Evolutionary conservation across 2,888 invertebrate genomes (phyloP).

Genomic region (Hirtodrosophila trivittata): DNA sequence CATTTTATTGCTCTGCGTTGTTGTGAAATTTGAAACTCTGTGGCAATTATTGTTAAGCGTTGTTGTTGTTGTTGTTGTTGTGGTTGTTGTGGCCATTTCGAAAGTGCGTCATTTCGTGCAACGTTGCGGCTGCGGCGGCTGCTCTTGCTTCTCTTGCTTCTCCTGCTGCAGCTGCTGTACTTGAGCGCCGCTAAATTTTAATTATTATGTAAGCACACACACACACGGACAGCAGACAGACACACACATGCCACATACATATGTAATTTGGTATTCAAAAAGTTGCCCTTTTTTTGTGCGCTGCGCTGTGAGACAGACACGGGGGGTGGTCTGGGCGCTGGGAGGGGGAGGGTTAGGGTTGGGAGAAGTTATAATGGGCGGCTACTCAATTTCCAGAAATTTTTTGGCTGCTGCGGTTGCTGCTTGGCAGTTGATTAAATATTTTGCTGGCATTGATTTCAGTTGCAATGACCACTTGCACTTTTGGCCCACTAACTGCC

Average conservation of each 20-base stretch:
- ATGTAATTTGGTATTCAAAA: constrained; percentile 49
- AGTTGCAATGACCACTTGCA: constrained; percentile 41
- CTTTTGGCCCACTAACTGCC: constrained; percentile 43
- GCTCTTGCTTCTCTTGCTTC: constrained; percentile 9
- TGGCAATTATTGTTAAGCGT: background rate
- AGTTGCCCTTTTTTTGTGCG: constrained; percentile 21
- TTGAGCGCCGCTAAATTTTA: constrained; percentile 66
- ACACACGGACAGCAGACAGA: background rate
- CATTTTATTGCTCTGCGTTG: constrained; percentile 19
- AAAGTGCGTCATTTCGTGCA: constrained; percentile 61
- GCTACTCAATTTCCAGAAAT: constrained; percentile 27
- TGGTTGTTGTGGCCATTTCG: constrained; percentile 29
- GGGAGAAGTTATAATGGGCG: background rate
- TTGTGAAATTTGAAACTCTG: constrained; percentile 52
- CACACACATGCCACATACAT: constrained; percentile 8
- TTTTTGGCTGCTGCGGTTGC: constrained; percentile 7
- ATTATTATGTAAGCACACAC: constrained; percentile 58
- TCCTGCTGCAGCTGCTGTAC: constrained; percentile 21
- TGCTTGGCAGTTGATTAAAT: constrained; percentile 45
- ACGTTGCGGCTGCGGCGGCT: constrained; percentile 2
- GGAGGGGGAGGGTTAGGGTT: too few species aligned
- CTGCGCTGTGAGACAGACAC: background rate
- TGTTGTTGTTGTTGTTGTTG: background rate
- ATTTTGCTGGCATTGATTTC: constrained; percentile 47
- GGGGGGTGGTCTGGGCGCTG: too few species aligned